Evolutionary conservation across 2,113 vertebrate genomes (phyloP).

Genomic region (Grallaria varia): DNA sequence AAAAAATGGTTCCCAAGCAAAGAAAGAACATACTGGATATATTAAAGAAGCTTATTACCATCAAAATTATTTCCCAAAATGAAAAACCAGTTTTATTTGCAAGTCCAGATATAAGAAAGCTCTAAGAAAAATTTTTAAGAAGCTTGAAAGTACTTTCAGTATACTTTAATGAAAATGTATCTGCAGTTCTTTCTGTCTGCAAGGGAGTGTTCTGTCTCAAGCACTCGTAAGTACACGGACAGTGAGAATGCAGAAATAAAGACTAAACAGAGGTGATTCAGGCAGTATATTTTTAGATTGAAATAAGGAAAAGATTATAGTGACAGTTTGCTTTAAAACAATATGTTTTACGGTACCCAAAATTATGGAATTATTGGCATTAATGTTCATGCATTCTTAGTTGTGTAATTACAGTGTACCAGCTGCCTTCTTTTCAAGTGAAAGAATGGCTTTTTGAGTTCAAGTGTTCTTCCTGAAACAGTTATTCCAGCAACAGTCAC

Average conservation of each 20-base stretch:
- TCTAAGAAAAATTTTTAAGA: background rate
- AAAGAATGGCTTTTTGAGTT: background rate
- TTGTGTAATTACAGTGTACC: background rate
- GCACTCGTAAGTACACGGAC: rapidly evolving
- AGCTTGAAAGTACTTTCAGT: background rate
- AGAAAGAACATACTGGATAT: background rate
- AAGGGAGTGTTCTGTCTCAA: background rate
- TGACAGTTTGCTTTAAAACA: background rate
- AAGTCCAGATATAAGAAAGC: background rate
- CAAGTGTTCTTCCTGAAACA: background rate
- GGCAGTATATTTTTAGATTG: background rate
- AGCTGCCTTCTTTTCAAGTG: background rate
- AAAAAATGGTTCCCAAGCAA: background rate
- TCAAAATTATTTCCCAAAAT: background rate
- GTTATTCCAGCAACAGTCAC: background rate
- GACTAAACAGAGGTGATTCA: background rate
- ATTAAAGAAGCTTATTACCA: background rate
- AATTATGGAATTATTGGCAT: background rate
- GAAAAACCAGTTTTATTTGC: background rate
- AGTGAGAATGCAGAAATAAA: background rate
- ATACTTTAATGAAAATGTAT: background rate
- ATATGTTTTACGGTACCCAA: background rate
- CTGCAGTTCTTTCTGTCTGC: background rate
- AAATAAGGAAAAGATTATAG: background rate
- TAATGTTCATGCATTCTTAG: background rate